These are phyloP conservation scores for Tenthredo scrophulariae DNA, from an alignment of 2,888 invertebrate species.

Conservation along the genomic window DNA sequence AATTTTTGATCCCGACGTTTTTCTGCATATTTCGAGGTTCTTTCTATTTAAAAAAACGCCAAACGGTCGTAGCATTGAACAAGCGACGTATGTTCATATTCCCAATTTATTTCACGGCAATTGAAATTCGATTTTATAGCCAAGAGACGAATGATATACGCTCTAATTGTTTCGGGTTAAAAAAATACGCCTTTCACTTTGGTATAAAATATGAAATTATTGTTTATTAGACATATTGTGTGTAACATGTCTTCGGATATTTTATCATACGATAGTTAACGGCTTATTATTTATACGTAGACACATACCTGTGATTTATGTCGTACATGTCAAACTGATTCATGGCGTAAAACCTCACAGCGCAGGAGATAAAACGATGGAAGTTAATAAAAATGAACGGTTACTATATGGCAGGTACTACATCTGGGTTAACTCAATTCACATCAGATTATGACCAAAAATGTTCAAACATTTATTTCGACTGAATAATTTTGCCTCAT, in stretches of 20 bases:
- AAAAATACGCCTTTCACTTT: not conserved
- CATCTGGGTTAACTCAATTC: constrained; percentile 23
- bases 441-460: constrained; percentile 29
- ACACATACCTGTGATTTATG: not conserved
- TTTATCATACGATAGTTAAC: not conserved
- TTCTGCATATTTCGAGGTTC: no score
- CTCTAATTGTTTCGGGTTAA: not conserved
- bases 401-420: not conserved
- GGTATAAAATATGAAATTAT: not conserved
- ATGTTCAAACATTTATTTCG: not conserved
- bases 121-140: not conserved
- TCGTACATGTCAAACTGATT: not conserved
- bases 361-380: not conserved
- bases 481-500: no score
- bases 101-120: not conserved
- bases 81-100: not conserved
- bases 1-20: not conserved
- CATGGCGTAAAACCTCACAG: not conserved
- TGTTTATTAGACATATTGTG: not conserved
- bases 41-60: no score
- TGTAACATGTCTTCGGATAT: not conserved
- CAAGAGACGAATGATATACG: not conserved
- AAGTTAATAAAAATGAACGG: constrained; percentile 32
- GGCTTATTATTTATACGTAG: not conserved
- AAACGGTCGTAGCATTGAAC: not conserved